Evolutionary conservation across 2,797 vertebrate species (phyloP), one percentile per base, ranked within the genome.

Genomic region (Microchirus variegatus): DNA sequence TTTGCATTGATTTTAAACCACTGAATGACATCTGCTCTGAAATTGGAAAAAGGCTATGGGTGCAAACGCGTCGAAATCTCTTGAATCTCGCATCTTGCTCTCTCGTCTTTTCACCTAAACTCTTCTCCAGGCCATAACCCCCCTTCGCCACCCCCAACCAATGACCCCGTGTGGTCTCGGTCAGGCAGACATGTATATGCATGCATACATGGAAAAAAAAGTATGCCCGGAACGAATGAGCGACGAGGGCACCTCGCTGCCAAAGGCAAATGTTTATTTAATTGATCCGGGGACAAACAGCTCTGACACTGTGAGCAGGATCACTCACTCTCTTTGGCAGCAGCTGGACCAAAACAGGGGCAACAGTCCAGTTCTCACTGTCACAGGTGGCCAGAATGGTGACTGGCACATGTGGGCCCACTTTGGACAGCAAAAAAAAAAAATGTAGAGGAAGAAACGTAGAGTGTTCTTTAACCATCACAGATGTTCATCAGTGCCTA

Each of bases 281-380:
- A 92, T 91, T 77, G 86, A 92, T 90, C 78, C 73, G 17, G 74
- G 75, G 81, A 88, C 82, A 90, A 92, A 89, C 87, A 89, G 66
- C 77, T 72, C 70, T 56, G 74, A 62, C 67, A 51, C 70, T 47
- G 79, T 43, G 51, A n/a, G 57, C 41, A 16, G 38, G 45, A 71
- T 77, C 77, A 38, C 49, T 72, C 60, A n/a, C 48, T 67, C 46
- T 19, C 14, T 40, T 55, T 63, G 56, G 70, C 67, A 52, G 66
- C 22, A 53, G 42, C 38, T n/a, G 31, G 12, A 10, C 60, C 63
- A 48, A 48, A 8, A 15, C 11, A 2, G 16, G 62, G 67, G 54
- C 67, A 53, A 35, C 17, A 41, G 41, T 59, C 45, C 53, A 53
- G 10, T 19, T 48, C 36, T 16, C 41, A 35, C 46, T 53, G 49